A percentile compares a stretch with the other conserved stretches of the same genome.
phyloP scores from a whole-genome alignment of 2,888 invertebrate genomes.

The Pseudoips prasinana region DNA sequence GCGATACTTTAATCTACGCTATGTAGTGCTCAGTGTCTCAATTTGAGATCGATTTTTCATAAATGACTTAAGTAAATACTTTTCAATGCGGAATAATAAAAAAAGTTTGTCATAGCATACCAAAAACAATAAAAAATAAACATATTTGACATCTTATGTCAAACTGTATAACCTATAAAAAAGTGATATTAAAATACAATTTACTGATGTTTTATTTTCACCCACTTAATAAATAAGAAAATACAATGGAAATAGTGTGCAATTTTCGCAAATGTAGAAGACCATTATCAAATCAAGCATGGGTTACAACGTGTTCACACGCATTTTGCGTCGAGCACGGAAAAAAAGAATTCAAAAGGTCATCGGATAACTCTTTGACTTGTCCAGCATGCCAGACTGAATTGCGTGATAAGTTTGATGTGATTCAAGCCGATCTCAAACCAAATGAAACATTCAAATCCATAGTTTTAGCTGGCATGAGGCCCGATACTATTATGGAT shows the following conservation, averaged over 20 bases:
- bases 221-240: no score
- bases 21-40: no score
- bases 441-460: conserved; percentile 78
- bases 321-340: conserved; percentile 81
- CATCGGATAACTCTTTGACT: conserved; percentile 64
- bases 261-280: conserved; percentile 79
- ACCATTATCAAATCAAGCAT: conserved; percentile 68
- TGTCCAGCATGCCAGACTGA: conserved; percentile 78
- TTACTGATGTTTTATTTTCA: no score
- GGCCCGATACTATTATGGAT: conserved; percentile 79
- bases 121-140: neutral
- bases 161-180: conserved; percentile 1
- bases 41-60: no score
- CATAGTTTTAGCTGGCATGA: conserved; percentile 77
- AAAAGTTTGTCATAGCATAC: no score
- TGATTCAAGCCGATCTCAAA: conserved; percentile 75
- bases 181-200: neutral
- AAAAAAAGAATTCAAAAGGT: conserved; percentile 71
- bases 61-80: no score
- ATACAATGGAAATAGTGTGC: conserved; percentile 69
- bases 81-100: no score
- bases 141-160: neutral
- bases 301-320: conserved; percentile 80
- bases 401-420: conserved; percentile 75
- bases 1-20: no score